phyloP scores from a whole-genome alignment of 2,113 vertebrate species.

The Strix aluco region DNA sequence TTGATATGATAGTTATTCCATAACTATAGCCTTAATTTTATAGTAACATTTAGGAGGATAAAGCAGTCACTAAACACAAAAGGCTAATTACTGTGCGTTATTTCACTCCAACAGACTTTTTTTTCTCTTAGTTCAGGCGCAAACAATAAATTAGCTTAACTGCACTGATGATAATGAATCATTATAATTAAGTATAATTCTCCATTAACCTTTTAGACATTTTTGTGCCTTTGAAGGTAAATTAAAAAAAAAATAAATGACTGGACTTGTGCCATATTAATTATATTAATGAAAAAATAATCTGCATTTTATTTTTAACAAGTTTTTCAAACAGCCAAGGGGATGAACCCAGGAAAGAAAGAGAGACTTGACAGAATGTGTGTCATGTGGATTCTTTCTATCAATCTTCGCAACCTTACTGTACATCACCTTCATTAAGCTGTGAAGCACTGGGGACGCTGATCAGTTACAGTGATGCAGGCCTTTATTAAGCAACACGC shows the following conservation, averaged over 20 bases:
- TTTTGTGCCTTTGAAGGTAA: constrained; percentile 70
- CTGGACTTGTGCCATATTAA: constrained; percentile 63
- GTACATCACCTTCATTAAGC: constrained; percentile 78
- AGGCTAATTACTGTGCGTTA: constrained; percentile 71
- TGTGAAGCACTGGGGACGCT: constrained; percentile 64
- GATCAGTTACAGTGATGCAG: constrained; percentile 55
- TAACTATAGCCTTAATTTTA: constrained; percentile 57
- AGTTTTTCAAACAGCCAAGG: constrained; percentile 49
- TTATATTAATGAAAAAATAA: constrained; percentile 72
- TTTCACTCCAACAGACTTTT: constrained; percentile 72
- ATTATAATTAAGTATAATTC: constrained; percentile 82
- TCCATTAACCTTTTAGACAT: constrained; percentile 77
- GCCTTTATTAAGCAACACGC: constrained; percentile 72
- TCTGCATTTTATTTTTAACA: constrained; percentile 60
- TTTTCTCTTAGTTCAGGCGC: constrained; percentile 62
- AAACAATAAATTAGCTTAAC: constrained; percentile 81
- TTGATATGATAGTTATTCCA: constrained; percentile 51
- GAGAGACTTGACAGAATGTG: constrained; percentile 28
- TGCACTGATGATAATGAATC: constrained; percentile 76
- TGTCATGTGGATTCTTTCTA: constrained; percentile 58
- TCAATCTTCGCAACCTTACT: constrained; percentile 68
- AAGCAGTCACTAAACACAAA: constrained; percentile 73
- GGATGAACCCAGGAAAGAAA: not conserved
- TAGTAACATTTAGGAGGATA: constrained; percentile 67
- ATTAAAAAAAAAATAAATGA: constrained; percentile 35